A percentile compares a stretch with the other conserved stretches of the same genome.
Conservation (phyloP, 30 jellyfish, hydroid and myxozoan genomes). For the Calvadosia cruxmelitensis region DNA sequence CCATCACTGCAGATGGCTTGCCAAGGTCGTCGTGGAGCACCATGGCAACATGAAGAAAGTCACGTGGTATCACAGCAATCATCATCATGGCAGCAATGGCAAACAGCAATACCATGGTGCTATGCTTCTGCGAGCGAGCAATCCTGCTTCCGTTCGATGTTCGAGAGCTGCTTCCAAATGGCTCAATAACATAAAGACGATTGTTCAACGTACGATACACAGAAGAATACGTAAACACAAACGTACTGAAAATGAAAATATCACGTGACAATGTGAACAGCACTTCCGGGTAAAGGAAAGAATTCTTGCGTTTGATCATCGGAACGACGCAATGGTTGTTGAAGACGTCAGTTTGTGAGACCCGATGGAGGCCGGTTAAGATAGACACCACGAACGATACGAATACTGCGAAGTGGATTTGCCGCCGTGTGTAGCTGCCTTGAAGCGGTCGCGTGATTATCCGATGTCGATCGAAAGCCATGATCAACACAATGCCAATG, state of each 20-base stretch:
- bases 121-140: background rate
- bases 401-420: constrained; percentile 23
- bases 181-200: background rate
- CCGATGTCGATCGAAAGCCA: constrained; percentile 37
- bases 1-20: background rate
- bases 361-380: background rate
- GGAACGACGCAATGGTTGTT: background rate
- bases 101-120: background rate
- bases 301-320: background rate
- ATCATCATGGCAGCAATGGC: background rate
- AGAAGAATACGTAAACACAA: background rate
- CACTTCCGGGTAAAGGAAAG: background rate
- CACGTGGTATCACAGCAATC: background rate
- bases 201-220: background rate
- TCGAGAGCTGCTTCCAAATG: background rate
- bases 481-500: constrained; percentile 13
- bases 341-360: background rate
- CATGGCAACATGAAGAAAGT: background rate
- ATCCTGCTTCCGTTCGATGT: background rate
- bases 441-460: constrained; percentile 19
- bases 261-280: background rate
- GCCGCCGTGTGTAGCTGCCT: constrained; percentile 5
- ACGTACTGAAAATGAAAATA: background rate
- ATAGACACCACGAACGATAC: constrained; percentile 7
- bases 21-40: background rate